phyloP scores from a whole-genome alignment of 2,797 vertebrate species.

The Sarcophilus harrisii region DNA sequence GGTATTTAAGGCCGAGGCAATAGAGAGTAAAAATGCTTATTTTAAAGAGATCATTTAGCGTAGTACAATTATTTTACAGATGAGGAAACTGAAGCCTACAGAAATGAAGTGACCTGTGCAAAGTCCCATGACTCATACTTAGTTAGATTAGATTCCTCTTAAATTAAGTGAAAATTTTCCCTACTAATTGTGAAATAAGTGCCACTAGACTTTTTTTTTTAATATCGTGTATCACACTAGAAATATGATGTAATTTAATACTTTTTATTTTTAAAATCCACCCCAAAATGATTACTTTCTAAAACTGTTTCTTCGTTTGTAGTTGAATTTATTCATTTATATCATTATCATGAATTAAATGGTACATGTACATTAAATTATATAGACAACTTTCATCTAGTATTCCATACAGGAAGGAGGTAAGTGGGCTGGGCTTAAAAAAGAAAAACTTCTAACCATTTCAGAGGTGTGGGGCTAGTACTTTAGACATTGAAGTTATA shows the following conservation, averaged over 20 bases:
- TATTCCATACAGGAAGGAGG: not conserved
- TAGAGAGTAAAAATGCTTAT: not conserved
- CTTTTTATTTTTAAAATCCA: not conserved
- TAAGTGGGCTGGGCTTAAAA: not conserved
- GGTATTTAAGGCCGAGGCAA: not conserved
- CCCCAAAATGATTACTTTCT: not conserved
- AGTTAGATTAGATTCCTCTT: not conserved
- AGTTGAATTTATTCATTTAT: not conserved
- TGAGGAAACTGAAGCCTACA: not conserved
- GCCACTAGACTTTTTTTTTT: not conserved
- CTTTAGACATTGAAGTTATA: not conserved
- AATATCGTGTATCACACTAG: not conserved
- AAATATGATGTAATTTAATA: not conserved
- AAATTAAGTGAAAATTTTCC: not conserved
- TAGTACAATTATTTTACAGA: not conserved
- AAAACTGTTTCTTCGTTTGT: not conserved
- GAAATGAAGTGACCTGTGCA: not conserved
- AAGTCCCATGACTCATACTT: not conserved
- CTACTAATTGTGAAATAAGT: not conserved
- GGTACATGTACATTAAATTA: not conserved
- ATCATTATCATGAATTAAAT: not conserved
- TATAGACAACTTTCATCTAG: not conserved
- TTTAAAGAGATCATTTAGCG: not conserved
- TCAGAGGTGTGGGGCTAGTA: not conserved
- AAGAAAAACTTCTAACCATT: not conserved